Base-by-base conservation (phyloP, 1,140 invertebrate genomes). In the Hycleus phaleratus region DNA sequence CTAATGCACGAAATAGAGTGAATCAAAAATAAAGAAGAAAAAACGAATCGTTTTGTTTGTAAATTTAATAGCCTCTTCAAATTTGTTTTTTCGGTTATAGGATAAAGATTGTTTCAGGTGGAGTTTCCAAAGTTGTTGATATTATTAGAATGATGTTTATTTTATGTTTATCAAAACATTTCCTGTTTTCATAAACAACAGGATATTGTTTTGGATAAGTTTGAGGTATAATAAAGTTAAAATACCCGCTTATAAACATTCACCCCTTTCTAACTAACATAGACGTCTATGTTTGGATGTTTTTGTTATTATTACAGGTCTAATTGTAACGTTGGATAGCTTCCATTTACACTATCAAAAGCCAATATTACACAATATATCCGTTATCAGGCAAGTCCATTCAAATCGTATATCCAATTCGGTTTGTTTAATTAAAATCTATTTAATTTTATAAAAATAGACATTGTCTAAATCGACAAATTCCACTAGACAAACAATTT, bases 261-360 rank as follows among this genome's bases (percentile, higher is more conserved):
- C 32, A 32, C 32, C 32, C 32, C 32, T 4, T 32, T 32, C 7
- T 32, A 32, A 18, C 18, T 32, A 32, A 5, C 7, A 32, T 32
- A 24, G 49, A 24, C 46, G 18, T 8, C 12, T 26, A 26, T 47
- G 18, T 45, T 26, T 32, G 32, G 32, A 53, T 26, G 42, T 43
- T 26, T 46, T 45, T 45, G 51, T 53, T 53, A 53, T 53, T 53
- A 53, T 53, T 53, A 53, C 46, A 53, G 51, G 51, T 40, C 51
- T 53, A 53, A 53, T 53, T 53, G 51, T 53, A 53, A 53, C 51
- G 51, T 53, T 38, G 46, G 51, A 53, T 38, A 42, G 46, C 26
- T 53, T 45, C 51, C 51, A 32, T 53, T 53, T 42, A 46, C 32
- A 32, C 32, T 32, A 44, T 26, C 49, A 39, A 26, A 12, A 45